These are phyloP conservation scores for Callaeas wilsoni DNA, from an alignment of 2,113 vertebrate species.

Conservation along the genomic window DNA sequence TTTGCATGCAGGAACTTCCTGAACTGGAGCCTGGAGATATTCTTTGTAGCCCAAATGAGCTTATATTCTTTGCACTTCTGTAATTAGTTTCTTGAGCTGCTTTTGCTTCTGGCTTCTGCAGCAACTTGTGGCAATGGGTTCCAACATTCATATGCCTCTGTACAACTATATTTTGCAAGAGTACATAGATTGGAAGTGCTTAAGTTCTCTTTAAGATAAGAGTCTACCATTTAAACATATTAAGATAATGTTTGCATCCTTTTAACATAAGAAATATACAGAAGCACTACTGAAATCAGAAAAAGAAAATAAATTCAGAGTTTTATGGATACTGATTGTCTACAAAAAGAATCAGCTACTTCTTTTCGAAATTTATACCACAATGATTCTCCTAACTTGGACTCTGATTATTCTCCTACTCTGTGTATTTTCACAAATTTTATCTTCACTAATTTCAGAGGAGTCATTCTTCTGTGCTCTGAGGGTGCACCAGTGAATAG, in stretches of 20 bases:
- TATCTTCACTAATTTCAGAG: not conserved
- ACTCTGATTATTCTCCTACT: not conserved
- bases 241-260: not conserved
- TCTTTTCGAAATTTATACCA: not conserved
- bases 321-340: not conserved
- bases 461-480: not conserved
- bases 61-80: not conserved
- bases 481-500: not conserved
- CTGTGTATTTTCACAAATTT: not conserved
- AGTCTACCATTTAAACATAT: not conserved
- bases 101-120: not conserved
- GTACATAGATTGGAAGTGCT: not conserved
- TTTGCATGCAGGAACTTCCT: not conserved
- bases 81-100: not conserved
- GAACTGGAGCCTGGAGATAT: not conserved
- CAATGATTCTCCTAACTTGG: not conserved
- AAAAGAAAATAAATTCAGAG: not conserved
- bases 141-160: accelerated
- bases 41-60: not conserved
- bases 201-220: not conserved
- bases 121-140: not conserved
- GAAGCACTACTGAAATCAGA: not conserved
- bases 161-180: not conserved
- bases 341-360: not conserved
- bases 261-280: not conserved